A percentile compares a stretch with the other conserved stretches of the same genome.
Conservation (phyloP, 2,888 invertebrate species). For the Ochropleura plecta region DNA sequence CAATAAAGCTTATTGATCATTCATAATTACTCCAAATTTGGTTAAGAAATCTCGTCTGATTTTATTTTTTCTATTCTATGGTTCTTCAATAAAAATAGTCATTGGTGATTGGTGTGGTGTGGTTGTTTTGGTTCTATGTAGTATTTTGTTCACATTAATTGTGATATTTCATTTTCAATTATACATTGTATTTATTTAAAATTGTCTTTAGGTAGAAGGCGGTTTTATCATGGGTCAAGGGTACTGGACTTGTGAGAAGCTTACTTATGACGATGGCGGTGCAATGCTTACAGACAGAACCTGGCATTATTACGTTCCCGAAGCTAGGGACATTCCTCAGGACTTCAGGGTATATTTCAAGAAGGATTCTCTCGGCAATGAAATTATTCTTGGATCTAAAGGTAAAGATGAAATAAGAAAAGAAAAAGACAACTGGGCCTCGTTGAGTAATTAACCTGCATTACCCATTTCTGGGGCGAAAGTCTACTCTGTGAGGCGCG, state of each 20-base stretch:
- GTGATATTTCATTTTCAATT: background rate
- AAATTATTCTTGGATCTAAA: conserved; percentile 46
- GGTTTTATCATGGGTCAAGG: conserved; percentile 7
- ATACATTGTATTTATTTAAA: background rate
- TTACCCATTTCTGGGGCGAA: background rate
- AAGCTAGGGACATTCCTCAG: conserved; percentile 93
- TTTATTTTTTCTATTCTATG: background rate
- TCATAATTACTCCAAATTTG: background rate
- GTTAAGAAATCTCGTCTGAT: background rate
- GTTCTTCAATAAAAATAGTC: background rate
- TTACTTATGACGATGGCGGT: background rate
- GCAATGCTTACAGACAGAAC: conserved; percentile 6
- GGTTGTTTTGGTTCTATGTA: background rate
- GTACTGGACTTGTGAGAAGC: conserved; percentile 8
- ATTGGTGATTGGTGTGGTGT: too few species aligned
- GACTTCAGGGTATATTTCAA: conserved; percentile 92
- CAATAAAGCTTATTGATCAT: background rate
- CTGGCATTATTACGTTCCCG: conserved; percentile 94
- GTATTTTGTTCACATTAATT: background rate
- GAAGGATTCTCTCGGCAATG: conserved; percentile 91
- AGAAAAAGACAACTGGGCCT: background rate
- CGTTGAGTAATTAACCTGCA: too few species aligned
- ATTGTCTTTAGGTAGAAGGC: background rate
- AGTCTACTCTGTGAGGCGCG: too few species aligned
- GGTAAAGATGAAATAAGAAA: background rate